These are phyloP conservation scores for Onychomys leucogaster DNA, from an alignment of 2,797 vertebrate species.

Conservation along the genomic window DNA sequence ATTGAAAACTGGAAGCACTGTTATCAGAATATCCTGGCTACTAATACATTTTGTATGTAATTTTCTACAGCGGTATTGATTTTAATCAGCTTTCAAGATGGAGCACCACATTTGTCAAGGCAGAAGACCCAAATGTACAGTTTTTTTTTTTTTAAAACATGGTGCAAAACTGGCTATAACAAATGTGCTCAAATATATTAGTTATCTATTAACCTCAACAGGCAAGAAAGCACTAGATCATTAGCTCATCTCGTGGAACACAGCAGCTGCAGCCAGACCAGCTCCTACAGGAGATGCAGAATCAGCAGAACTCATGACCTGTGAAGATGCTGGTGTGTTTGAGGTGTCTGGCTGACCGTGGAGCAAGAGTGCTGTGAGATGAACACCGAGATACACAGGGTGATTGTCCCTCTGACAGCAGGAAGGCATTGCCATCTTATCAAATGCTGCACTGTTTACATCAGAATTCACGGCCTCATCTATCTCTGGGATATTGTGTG, in stretches of 20 bases:
- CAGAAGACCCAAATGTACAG: slow-evolving; percentile 67
- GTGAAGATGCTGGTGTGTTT: slow-evolving; percentile 73
- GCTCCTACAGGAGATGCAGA: slow-evolving; percentile 21
- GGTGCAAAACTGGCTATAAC: slow-evolving; percentile 69
- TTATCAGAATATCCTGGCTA: slow-evolving; percentile 50
- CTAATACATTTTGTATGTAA: slow-evolving; percentile 75
- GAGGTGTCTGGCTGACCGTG: slow-evolving; percentile 74
- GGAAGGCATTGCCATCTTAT: slow-evolving; percentile 64
- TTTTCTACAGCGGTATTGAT: slow-evolving; percentile 75
- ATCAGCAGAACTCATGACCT: slow-evolving; percentile 65
- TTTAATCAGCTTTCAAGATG: slow-evolving; percentile 81
- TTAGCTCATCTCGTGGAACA: slow-evolving; percentile 18
- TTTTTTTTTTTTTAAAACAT: slow-evolving; percentile 76
- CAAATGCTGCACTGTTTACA: neutral
- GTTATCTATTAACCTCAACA: slow-evolving; percentile 76
- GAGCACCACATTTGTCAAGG: slow-evolving; percentile 71
- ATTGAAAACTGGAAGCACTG: slow-evolving; percentile 29
- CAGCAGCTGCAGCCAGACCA: slow-evolving; percentile 22
- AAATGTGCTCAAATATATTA: slow-evolving; percentile 68
- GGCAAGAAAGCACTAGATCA: slow-evolving; percentile 73
- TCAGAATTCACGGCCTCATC: slow-evolving; percentile 68
- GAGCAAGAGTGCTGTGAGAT: slow-evolving; percentile 69
- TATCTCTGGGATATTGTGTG: slow-evolving; percentile 55
- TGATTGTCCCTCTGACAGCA: slow-evolving; percentile 38
- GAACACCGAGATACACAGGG: slow-evolving; percentile 20